Evolutionary conservation across 2,888 invertebrate genomes (phyloP).

Genomic region (Synanthedon tipuliformis): DNA sequence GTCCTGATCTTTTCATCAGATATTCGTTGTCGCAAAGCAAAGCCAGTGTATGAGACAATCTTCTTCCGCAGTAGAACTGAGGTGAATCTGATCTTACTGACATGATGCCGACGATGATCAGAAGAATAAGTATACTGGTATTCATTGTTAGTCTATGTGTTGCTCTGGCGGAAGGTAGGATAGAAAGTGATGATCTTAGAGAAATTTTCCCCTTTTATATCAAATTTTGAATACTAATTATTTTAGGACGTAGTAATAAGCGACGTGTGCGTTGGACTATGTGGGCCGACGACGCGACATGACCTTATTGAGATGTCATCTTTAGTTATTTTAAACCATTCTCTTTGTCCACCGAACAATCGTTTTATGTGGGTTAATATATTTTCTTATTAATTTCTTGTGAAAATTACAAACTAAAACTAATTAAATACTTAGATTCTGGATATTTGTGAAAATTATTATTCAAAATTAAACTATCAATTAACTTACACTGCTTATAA

Average conservation of each 20-base stretch:
- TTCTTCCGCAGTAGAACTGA: conserved; percentile 12
- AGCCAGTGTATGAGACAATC: conserved; percentile 9
- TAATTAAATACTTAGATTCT: too few species aligned
- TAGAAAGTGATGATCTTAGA: background rate
- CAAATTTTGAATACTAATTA: background rate
- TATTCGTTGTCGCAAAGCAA: conserved; percentile 7
- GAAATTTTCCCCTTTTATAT: background rate
- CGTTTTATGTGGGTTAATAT: too few species aligned
- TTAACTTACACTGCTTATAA: too few species aligned
- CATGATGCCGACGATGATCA: conserved; percentile 1
- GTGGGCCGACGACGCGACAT: background rate
- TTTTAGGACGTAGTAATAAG: background rate
- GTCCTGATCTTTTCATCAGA: background rate
- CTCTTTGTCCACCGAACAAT: too few species aligned
- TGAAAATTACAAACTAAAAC: too few species aligned
- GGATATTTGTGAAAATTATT: too few species aligned
- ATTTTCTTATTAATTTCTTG: too few species aligned
- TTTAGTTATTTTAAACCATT: too few species aligned
- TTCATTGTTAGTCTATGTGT: conserved; percentile 1
- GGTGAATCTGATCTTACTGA: conserved; percentile 1
- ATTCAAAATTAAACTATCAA: too few species aligned
- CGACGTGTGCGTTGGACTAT: background rate
- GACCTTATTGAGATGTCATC: background rate
- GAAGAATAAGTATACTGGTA: background rate
- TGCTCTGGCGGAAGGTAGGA: background rate